Conservation (phyloP, 2,888 invertebrate species). For the Parelbella ahira region DNA sequence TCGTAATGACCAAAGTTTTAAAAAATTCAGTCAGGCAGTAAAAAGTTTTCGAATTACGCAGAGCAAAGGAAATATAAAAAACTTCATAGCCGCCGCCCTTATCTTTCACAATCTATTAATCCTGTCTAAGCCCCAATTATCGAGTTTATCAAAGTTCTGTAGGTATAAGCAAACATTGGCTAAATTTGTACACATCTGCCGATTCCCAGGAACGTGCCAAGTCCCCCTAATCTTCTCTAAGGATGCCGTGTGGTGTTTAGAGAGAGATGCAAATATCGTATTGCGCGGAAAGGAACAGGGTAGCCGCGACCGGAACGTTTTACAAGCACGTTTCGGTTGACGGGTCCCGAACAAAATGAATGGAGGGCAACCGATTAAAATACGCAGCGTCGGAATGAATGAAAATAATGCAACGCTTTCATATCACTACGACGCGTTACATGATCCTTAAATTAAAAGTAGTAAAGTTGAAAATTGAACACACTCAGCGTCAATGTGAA, state of each 20-base stretch:
- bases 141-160: conserved; percentile 54
- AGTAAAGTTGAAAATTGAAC: conserved; percentile 7
- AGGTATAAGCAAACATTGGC: conserved; percentile 52
- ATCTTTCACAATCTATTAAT: conserved; percentile 16
- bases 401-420: conserved; percentile 48
- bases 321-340: conserved; percentile 73
- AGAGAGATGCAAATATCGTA: conserved; percentile 39
- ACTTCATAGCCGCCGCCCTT: neutral
- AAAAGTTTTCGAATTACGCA: neutral
- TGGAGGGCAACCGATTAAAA: conserved; percentile 69
- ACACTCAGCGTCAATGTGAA: neutral
- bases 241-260: conserved; percentile 54
- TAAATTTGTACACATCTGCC: conserved; percentile 68
- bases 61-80: no score
- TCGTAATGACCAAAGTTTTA: no score
- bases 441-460: neutral
- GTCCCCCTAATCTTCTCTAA: conserved; percentile 67
- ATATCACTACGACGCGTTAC: neutral
- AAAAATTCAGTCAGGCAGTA: no score
- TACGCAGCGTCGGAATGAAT: conserved; percentile 67
- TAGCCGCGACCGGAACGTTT: conserved; percentile 71
- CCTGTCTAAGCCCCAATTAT: conserved; percentile 36
- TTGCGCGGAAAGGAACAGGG: conserved; percentile 39
- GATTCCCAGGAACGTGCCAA: conserved; percentile 76
- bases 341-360: conserved; percentile 74